Conservation (phyloP, 2,113 vertebrate species). For the Neogobius melanostomus region DNA sequence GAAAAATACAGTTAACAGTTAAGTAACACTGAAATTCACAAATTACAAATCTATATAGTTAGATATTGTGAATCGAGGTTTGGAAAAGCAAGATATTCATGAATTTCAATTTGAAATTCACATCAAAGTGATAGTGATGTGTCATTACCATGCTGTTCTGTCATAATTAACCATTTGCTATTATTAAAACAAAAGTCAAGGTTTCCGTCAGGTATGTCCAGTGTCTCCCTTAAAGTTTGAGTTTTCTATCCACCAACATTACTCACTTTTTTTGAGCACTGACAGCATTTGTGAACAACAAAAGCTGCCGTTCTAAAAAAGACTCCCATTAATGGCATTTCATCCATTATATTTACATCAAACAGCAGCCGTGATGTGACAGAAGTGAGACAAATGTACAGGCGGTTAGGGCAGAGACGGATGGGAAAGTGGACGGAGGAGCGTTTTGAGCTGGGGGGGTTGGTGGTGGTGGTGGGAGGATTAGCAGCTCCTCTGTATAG, state of each 20-base stretch:
- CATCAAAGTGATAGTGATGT: no score
- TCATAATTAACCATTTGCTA: no score
- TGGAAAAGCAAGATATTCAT: background rate
- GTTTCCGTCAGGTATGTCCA: background rate
- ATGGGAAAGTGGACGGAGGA: constrained; percentile 71
- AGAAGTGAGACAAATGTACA: constrained; percentile 21
- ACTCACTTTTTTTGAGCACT: background rate
- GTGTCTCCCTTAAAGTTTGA: background rate
- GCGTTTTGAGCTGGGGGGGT: constrained; percentile 42
- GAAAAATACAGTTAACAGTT: no score
- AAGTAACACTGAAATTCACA: no score
- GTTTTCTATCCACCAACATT: background rate
- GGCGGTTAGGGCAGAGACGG: constrained; percentile 27
- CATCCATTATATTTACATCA: background rate
- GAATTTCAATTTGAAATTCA: no score
- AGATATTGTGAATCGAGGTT: background rate
- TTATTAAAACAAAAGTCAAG: no score
- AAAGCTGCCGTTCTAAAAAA: background rate
- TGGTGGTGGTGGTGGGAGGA: constrained; percentile 32
- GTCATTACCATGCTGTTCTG: no score
- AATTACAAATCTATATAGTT: background rate
- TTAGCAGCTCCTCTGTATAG: constrained; percentile 60
- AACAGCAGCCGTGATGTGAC: constrained; percentile 20
- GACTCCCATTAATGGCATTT: background rate
- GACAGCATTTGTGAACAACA: background rate